Conservation (phyloP, 2,797 vertebrate genomes). For the Sebastes diaconus region DNA sequence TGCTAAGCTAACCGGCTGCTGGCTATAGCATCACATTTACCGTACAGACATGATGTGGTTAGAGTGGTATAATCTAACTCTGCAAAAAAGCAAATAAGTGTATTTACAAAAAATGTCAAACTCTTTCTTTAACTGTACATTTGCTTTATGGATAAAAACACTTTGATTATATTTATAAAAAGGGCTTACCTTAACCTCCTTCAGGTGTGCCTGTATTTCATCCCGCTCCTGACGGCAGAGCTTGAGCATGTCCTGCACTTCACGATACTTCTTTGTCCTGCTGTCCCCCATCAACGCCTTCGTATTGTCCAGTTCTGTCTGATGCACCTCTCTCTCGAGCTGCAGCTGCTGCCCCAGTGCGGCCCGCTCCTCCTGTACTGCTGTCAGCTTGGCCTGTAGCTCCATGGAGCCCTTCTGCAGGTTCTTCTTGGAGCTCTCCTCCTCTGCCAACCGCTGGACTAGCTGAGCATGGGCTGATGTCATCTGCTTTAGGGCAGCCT, state of each 20-base stretch:
- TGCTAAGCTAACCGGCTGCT: background rate
- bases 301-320: constrained; percentile 84
- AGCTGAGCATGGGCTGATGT: constrained; percentile 84
- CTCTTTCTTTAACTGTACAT: background rate
- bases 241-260: constrained; percentile 81
- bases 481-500: constrained; percentile 84
- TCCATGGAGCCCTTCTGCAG: constrained; percentile 67
- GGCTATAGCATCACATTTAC: background rate
- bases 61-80: background rate
- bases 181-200: constrained; percentile 84
- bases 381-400: constrained; percentile 79
- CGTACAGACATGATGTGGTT: background rate
- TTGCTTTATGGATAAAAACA: background rate
- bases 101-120: background rate
- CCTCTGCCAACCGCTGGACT: constrained; percentile 81
- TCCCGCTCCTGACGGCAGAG: constrained; percentile 85
- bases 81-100: background rate
- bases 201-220: constrained; percentile 83
- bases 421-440: constrained; percentile 84
- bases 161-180: background rate
- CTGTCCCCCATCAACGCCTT: constrained; percentile 76
- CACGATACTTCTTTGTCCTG: constrained; percentile 75
- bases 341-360: constrained; percentile 86
- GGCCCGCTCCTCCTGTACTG: constrained; percentile 80
- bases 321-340: constrained; percentile 89